These are phyloP conservation scores for Hybos culiciformis DNA, from an alignment of 2,888 invertebrate genomes.

Conservation along the genomic window DNA sequence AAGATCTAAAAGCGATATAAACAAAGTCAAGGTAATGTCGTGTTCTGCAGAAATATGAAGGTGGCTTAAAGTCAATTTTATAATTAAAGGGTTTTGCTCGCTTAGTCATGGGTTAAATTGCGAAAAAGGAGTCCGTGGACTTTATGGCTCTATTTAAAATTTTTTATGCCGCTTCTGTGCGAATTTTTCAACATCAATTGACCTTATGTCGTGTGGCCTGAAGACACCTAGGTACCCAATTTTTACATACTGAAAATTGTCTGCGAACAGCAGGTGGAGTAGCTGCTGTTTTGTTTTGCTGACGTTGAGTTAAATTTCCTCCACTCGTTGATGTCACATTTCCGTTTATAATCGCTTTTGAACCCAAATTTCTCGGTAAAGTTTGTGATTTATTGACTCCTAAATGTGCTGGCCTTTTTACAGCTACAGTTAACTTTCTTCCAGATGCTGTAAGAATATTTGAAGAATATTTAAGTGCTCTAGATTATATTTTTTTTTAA, in stretches of 20 bases:
- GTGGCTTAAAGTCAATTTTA: no score
- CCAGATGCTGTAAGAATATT: constrained; percentile 50
- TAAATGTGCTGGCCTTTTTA: constrained; percentile 50
- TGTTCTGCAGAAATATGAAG: no score
- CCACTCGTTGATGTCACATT: neutral
- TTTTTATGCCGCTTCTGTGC: no score
- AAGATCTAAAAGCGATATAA: no score
- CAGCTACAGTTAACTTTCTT: constrained; percentile 62
- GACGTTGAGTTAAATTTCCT: constrained; percentile 33
- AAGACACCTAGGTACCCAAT: neutral
- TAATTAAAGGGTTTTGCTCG: no score
- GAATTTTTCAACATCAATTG: no score
- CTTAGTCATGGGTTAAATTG: no score
- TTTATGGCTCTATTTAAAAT: no score
- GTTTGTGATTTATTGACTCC: constrained; percentile 72
- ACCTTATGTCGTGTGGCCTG: no score
- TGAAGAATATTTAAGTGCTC: neutral
- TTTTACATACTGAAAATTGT: constrained; percentile 50
- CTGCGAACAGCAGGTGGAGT: constrained; percentile 79
- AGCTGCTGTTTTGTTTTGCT: constrained; percentile 55
- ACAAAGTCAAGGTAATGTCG: no score
- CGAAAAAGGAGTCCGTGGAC: no score
- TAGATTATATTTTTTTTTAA: no score
- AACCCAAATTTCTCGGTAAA: constrained; percentile 71
- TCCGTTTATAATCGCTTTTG: constrained; percentile 30